Base-by-base conservation (phyloP, 2,113 vertebrate species). In the Rhinichthys klamathensis region DNA sequence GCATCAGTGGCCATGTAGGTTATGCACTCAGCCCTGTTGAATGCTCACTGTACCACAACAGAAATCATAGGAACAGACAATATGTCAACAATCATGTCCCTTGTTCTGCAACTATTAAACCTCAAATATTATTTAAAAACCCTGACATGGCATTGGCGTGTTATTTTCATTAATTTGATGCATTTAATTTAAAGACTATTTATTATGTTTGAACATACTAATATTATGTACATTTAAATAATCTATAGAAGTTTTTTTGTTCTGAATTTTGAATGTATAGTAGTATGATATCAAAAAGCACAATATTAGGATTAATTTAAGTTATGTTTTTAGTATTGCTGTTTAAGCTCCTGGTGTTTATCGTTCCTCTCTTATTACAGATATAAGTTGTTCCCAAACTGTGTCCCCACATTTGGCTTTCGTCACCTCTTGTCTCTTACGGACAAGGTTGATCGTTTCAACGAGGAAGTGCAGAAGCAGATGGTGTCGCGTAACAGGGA, bases 401-500 rank as follows among this genome's bases (percentile, higher is more conserved):
- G 98, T 0, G 95, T 98, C 80, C 97, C 98, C 0, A 97, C 97
- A 84, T 99, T 99, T 77, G 98, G 98, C 11, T 99, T 99, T 93
- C 97, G 97, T 61, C 96, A 99, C 90, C 94, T 99, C 81, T 93
- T 99, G 78, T 96, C 98, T 0, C 94, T 99, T 82, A 99, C 98
- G 0, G 98, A 99, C 89, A 94, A 97, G 92, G 97, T 98, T 0
- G 97, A 98, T 84, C 93, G 96, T 51, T 99, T 99, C 87, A 99
- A 99, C 0, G 95, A 98, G 86, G 97, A 99, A 90, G 98, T 99
- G 74, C 96, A 94, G 91, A 99, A 97, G 67, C 98, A 99, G 94
- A 95, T 97, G 89, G 98, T 99, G 46, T 99, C 98, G 10, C 96
- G 98, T 70, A 99, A 99, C 92, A 88, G 97, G 0, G 98, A 99